These are phyloP conservation scores for Galeopsomyia nigrocyanea DNA, from an alignment of 2,888 invertebrate genomes.

Conservation along the genomic window DNA sequence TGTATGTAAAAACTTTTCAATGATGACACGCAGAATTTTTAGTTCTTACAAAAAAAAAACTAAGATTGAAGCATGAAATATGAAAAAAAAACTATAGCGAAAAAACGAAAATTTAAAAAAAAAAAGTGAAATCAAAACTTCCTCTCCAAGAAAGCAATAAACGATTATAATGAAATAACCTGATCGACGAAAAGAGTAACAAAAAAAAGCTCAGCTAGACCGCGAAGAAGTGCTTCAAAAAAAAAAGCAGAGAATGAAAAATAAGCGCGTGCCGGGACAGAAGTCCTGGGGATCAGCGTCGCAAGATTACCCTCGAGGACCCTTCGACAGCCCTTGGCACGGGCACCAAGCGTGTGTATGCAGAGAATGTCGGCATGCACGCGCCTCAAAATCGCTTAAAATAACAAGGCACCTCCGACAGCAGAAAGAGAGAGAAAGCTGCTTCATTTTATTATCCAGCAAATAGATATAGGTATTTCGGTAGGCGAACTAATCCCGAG, in stretches of 20 bases:
- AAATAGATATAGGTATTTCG: slow-evolving; percentile 53
- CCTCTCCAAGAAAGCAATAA: too few relatives aligned
- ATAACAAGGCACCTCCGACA: slow-evolving; percentile 56
- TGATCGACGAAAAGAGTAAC: not conserved
- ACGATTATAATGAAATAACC: too few relatives aligned
- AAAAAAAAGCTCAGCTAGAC: not conserved
- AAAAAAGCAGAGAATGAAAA: slow-evolving; percentile 21
- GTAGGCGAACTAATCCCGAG: slow-evolving; percentile 50
- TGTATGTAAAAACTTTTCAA: too few relatives aligned
- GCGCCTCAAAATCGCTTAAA: slow-evolving; percentile 60
- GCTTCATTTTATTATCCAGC: slow-evolving; percentile 50
- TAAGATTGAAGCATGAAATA: too few relatives aligned
- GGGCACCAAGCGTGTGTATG: slow-evolving; percentile 27
- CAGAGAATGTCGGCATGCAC: not conserved
- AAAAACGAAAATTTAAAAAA: too few relatives aligned
- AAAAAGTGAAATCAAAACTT: too few relatives aligned
- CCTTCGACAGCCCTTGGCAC: slow-evolving; percentile 49
- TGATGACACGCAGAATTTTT: too few relatives aligned
- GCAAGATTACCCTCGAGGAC: slow-evolving; percentile 65
- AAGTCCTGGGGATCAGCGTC: slow-evolving; percentile 65
- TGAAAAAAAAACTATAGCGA: too few relatives aligned
- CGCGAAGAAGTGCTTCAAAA: not conserved
- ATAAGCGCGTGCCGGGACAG: slow-evolving; percentile 61
- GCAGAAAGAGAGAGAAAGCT: slow-evolving; percentile 45
- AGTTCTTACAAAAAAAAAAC: too few relatives aligned